Conservation (phyloP, 2,888 invertebrate species). For the Tortricodes alternella region DNA sequence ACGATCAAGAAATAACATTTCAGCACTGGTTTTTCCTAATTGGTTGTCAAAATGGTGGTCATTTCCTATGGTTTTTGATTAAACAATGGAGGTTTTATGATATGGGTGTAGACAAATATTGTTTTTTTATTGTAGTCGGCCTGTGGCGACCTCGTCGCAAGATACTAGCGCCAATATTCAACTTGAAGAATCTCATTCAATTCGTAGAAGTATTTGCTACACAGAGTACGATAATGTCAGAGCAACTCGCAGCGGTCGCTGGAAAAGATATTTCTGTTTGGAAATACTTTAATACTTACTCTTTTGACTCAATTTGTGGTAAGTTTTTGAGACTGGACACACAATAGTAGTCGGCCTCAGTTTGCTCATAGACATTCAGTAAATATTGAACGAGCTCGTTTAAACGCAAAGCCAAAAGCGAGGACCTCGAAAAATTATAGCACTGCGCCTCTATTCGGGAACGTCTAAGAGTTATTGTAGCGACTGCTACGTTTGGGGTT, state of each 20-base stretch:
- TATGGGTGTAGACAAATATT: neutral
- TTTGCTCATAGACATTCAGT: too few relatives aligned
- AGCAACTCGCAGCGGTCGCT: conserved; percentile 6
- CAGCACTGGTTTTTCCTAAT: too few relatives aligned
- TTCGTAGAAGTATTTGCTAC: conserved; percentile 30
- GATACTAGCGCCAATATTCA: conserved; percentile 32
- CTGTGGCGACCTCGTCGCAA: conserved; percentile 36
- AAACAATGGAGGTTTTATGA: too few relatives aligned
- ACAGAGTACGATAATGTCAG: conserved; percentile 13
- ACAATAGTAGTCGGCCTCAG: too few relatives aligned
- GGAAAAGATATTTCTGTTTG: conserved; percentile 28
- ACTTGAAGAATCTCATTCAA: conserved; percentile 27
- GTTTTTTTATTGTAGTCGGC: conserved; percentile 8
- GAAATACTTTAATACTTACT: conserved; percentile 31
- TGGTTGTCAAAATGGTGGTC: too few relatives aligned
- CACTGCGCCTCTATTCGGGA: too few relatives aligned
- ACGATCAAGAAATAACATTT: too few relatives aligned
- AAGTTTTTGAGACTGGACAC: neutral
- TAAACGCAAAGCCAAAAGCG: too few relatives aligned
- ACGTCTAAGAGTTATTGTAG: too few relatives aligned
- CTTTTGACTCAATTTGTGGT: conserved; percentile 35
- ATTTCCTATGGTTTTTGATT: too few relatives aligned
- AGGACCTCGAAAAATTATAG: too few relatives aligned
- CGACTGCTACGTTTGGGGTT: neutral
- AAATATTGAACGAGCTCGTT: too few relatives aligned